Percentiles rank a stretch among this genome's conserved stretches.
These are phyloP conservation scores for Micronisus gabar DNA, from an alignment of 2,113 vertebrate species.

Conservation along the genomic window DNA sequence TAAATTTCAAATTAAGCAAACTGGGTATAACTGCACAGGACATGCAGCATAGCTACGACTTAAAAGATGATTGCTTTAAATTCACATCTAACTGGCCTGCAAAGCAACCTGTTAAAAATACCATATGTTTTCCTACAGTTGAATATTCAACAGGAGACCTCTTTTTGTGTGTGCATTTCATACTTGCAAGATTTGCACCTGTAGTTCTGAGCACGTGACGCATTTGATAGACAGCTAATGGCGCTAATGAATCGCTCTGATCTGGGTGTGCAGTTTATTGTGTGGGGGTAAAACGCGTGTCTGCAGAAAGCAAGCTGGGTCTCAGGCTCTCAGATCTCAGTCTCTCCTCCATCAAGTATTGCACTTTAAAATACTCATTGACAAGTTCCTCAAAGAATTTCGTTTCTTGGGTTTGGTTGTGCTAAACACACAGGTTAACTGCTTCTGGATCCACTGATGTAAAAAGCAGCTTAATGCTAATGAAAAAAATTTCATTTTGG, in stretches of 20 bases:
- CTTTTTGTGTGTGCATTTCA: conserved; percentile 68
- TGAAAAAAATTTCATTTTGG: not conserved
- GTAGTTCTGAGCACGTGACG: conserved; percentile 46
- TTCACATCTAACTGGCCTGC: conserved; percentile 67
- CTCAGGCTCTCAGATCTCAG: not conserved
- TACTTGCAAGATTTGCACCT: conserved; percentile 65
- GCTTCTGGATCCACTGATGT: conserved; percentile 29
- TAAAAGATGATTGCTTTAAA: conserved; percentile 67
- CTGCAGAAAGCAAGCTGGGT: conserved; percentile 3
- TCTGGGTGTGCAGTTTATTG: conserved; percentile 26
- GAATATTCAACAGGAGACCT: conserved; percentile 69
- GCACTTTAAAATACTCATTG: conserved; percentile 75
- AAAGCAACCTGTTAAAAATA: conserved; percentile 67
- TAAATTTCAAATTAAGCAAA: conserved; percentile 62
- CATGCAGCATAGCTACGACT: conserved; percentile 53
- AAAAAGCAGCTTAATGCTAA: conserved; percentile 34
- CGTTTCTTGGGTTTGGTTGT: conserved; percentile 12
- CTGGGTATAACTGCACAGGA: conserved; percentile 52
- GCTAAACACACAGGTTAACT: conserved; percentile 20
- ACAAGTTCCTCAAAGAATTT: conserved; percentile 25
- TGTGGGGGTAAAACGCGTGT: not conserved
- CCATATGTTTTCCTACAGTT: conserved; percentile 60
- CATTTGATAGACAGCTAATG: conserved; percentile 52
- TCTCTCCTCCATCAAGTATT: conserved; percentile 76
- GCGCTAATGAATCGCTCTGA: conserved; percentile 49